These are phyloP conservation scores for Leptura quadrifasciata DNA, from an alignment of 2,888 invertebrate genomes.

Conservation along the genomic window DNA sequence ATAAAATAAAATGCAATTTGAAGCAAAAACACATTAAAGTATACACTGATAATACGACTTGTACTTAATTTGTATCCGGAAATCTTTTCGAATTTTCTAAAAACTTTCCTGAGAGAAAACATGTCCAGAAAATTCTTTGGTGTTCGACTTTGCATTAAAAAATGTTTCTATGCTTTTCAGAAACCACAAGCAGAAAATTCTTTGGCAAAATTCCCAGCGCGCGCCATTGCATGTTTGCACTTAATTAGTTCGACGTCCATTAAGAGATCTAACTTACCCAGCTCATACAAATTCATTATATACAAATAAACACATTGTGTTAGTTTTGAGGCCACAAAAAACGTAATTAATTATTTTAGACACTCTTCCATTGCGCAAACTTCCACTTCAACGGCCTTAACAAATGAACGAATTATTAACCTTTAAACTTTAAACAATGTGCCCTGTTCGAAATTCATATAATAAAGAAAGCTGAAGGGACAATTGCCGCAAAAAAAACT, in stretches of 20 bases:
- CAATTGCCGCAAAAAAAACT: not conserved
- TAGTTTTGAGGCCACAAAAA: not conserved
- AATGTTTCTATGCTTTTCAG: no score
- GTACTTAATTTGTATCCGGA: no score
- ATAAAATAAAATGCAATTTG: no score
- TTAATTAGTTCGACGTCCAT: not conserved
- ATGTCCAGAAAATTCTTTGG: no score
- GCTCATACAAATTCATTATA: not conserved
- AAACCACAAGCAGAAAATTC: no score
- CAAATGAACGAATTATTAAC: not conserved
- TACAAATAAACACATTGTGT: not conserved
- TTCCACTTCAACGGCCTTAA: slow-evolving; percentile 1
- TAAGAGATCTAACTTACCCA: not conserved
- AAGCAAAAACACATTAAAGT: no score
- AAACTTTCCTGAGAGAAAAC: no score
- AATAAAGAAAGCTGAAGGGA: not conserved
- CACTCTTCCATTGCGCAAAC: not conserved
- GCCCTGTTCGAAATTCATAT: not conserved
- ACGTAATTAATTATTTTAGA: slow-evolving; percentile 1
- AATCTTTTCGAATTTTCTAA: no score
- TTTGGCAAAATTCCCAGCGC: not conserved
- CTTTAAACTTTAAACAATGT: slow-evolving; percentile 3
- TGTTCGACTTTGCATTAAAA: no score
- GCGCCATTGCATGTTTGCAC: not conserved
- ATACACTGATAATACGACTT: no score